phyloP scores from a whole-genome alignment of 2,888 invertebrate genomes.

The Volucella inflata region DNA sequence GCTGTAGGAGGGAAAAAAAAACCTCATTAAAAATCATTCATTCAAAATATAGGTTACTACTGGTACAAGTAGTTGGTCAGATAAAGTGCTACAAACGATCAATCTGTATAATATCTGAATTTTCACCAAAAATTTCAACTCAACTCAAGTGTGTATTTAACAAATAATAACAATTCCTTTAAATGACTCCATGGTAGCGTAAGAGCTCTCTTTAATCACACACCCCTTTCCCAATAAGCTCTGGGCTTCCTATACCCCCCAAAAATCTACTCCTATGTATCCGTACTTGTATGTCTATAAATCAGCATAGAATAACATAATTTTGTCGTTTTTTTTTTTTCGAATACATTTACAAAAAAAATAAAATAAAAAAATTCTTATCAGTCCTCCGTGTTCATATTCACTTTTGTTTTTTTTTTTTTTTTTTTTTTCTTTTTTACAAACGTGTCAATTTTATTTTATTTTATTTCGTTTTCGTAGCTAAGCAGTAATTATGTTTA shows the following conservation, averaged over 20 bases:
- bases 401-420: constrained; percentile 34
- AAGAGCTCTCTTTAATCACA: constrained; percentile 36
- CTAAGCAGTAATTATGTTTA: constrained; percentile 58
- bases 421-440: constrained; percentile 26
- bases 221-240: constrained; percentile 54
- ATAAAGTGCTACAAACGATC: constrained; percentile 40
- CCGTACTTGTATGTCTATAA: not conserved
- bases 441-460: constrained; percentile 50
- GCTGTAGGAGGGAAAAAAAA: not conserved
- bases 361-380: constrained; percentile 23
- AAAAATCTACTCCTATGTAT: not conserved
- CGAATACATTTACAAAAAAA: constrained; percentile 2
- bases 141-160: not conserved
- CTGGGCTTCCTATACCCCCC: constrained; percentile 22
- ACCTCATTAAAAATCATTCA: constrained; percentile 14
- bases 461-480: constrained; percentile 42
- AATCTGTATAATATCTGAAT: constrained; percentile 43
- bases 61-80: constrained; percentile 4
- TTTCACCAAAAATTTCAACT: constrained; percentile 6
- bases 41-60: constrained; percentile 59
- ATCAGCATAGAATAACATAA: constrained; percentile 38
- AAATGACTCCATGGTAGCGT: constrained; percentile 28
- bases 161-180: constrained; percentile 25
- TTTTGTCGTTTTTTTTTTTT: not conserved
- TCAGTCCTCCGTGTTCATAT: constrained; percentile 35